A percentile compares a stretch with the other conserved stretches of the same genome.
phyloP scores from a whole-genome alignment of 2,113 vertebrate species.

The Alexandromys fortis region DNA sequence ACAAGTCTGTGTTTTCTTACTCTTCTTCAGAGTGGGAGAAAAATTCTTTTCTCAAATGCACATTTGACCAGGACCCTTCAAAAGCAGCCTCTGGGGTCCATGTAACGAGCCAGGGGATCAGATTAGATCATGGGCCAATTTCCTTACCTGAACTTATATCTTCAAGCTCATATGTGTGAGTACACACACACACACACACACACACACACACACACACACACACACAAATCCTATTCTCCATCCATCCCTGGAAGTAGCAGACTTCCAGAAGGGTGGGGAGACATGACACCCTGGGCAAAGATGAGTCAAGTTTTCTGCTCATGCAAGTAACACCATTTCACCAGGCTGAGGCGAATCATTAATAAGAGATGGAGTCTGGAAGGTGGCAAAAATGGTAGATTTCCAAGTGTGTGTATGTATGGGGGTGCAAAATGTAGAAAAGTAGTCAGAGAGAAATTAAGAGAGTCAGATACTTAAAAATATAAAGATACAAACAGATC shows the following conservation, averaged over 20 bases:
- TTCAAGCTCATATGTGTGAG: not conserved
- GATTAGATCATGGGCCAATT: conserved; percentile 9
- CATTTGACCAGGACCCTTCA: not conserved
- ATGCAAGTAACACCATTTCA: conserved; percentile 59
- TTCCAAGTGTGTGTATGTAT: not conserved
- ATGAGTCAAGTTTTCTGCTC: conserved; percentile 82
- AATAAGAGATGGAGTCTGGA: conserved; percentile 48
- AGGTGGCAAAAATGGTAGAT: conserved; percentile 37
- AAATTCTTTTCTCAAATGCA: conserved; percentile 70
- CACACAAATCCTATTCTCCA: not conserved
- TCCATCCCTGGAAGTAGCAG: not conserved
- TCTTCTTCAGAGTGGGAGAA: not conserved
- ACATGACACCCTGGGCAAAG: conserved; percentile 45
- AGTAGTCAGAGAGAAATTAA: too few species aligned
- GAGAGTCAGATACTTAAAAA: not conserved
- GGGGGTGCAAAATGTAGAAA: not conserved
- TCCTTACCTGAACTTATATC: not conserved
- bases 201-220: not conserved
- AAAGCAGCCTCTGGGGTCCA: not conserved
- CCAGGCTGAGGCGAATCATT: conserved; percentile 73
- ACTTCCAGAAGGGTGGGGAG: conserved; percentile 13
- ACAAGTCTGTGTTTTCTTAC: conserved; percentile 45
- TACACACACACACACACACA: not conserved
- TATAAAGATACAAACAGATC: not conserved
- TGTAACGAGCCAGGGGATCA: conserved; percentile 64